Evolutionary conservation across 2,888 invertebrate species (phyloP), one percentile per base, ranked within the genome.

Genomic region (Ichneumon xanthorius): DNA sequence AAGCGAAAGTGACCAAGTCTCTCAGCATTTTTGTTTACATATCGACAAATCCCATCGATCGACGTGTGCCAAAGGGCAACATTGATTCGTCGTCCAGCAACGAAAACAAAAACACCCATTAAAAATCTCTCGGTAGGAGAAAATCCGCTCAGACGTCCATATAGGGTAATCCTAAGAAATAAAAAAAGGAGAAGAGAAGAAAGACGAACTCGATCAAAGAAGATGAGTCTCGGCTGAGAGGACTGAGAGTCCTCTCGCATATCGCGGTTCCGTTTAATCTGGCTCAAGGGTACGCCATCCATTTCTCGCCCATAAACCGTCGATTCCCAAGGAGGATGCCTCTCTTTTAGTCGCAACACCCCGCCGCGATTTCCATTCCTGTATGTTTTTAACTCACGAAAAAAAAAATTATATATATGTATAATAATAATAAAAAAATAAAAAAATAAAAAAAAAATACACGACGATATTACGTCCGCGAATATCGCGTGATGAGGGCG

Each of bases 221-320:
- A 61, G 61, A 61, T 61, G 61, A 61, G 61, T 26, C 26, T 30
- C 26, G 58, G 26, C 58, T 22, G 61, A 26, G 61, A 61, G 61
- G 61, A 61, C 30, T 22, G 61, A 30, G 22, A 61, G 61, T 26
- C 26, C 26, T 61, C 61, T 14, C 7, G 63, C 70, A 53, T 33
- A 45, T 73, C 75, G 61, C 63, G 75, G 75, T 75, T 75, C 75
- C 63, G 75, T 30, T 63, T 63, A 81, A 85, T 82, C 78, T 82
- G 82, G 85, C 75, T 84, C 89, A 89, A 89, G 89, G 89, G 75
- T 86, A 70, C 33, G 80, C 77, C 82, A 81, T 86, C 81, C 87
- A 86, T 87, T 88, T 87, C 87, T 85, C 82, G 89, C 85, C 83
- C 82, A 87, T 87, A 87, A 88, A 88, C 82, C 87, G 86, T 86